Percentiles rank a stretch among this genome's conserved stretches.
phyloP scores from a whole-genome alignment of 2,797 vertebrate genomes.

The Scomberomorus guttatus region DNA sequence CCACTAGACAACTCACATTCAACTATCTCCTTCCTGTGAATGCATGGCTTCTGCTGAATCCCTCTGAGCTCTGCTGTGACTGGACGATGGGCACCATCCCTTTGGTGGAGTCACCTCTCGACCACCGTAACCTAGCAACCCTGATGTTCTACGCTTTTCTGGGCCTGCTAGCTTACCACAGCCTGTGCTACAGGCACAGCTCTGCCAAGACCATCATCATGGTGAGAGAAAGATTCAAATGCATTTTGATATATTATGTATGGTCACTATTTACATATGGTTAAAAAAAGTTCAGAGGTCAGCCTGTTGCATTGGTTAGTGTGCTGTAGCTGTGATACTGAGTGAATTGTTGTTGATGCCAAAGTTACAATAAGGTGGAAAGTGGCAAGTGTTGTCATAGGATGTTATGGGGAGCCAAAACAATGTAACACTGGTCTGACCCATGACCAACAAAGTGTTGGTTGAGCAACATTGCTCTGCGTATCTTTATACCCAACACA shows the following conservation, averaged over 20 bases:
- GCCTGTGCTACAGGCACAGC: slow-evolving; percentile 89
- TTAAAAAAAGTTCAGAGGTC: slow-evolving; percentile 14
- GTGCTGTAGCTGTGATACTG: neutral
- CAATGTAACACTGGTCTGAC: neutral
- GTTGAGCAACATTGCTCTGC: too few species aligned
- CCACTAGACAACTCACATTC: slow-evolving; percentile 95
- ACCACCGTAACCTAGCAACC: slow-evolving; percentile 94
- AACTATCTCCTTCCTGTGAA: slow-evolving; percentile 98
- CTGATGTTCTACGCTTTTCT: slow-evolving; percentile 91
- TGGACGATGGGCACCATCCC: slow-evolving; percentile 99
- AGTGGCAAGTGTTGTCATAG: neutral
- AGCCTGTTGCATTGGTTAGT: neutral
- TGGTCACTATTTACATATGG: neutral
- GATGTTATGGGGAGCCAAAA: neutral
- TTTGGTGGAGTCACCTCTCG: slow-evolving; percentile 93
- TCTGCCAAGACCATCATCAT: slow-evolving; percentile 96
- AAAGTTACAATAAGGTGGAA: too few species aligned
- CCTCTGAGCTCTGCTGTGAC: slow-evolving; percentile 97
- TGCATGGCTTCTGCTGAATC: slow-evolving; percentile 96
- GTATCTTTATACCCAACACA: too few species aligned
- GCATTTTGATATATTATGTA: neutral
- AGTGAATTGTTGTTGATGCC: too few species aligned
- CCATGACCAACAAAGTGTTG: too few species aligned
- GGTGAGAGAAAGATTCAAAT: slow-evolving; percentile 83
- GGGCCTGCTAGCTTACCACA: slow-evolving; percentile 89